Conservation (phyloP, 2,888 invertebrate genomes). For the Coleophora flavipennella region DNA sequence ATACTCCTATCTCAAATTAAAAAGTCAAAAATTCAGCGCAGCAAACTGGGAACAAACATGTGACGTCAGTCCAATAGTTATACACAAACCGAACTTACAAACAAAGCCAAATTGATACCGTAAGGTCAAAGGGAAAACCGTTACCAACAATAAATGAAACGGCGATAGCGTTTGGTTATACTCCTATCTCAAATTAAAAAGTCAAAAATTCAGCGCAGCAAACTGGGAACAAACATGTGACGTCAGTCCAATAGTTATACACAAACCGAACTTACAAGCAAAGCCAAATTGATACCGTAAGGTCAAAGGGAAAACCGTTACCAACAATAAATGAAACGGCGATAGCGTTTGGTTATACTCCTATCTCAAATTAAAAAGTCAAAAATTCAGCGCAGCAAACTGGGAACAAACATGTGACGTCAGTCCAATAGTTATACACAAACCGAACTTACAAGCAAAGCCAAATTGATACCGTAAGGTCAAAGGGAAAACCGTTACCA, state of each 20-base stretch:
- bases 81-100: conserved; percentile 1
- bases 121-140: conserved; percentile 3
- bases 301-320: conserved; percentile 1
- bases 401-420: conserved; percentile 66
- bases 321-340: too few species aligned
- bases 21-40: conserved; percentile 67
- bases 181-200: too few species aligned
- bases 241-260: conserved; percentile 26
- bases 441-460: conserved; percentile 2
- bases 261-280: conserved; percentile 1
- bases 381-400: conserved; percentile 77
- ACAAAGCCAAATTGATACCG: conserved; percentile 5
- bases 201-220: conserved; percentile 75
- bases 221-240: conserved; percentile 73
- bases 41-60: conserved; percentile 75
- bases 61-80: conserved; percentile 31
- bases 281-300: conserved; percentile 6
- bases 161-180: too few species aligned
- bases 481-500: neutral
- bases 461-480: conserved; percentile 7
- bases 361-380: too few species aligned
- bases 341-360: too few species aligned
- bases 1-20: too few species aligned
- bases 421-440: conserved; percentile 22
- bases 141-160: too few species aligned